Evolutionary conservation across 2,797 vertebrate genomes (phyloP).

Genomic region (Xyrichtys novacula): DNA sequence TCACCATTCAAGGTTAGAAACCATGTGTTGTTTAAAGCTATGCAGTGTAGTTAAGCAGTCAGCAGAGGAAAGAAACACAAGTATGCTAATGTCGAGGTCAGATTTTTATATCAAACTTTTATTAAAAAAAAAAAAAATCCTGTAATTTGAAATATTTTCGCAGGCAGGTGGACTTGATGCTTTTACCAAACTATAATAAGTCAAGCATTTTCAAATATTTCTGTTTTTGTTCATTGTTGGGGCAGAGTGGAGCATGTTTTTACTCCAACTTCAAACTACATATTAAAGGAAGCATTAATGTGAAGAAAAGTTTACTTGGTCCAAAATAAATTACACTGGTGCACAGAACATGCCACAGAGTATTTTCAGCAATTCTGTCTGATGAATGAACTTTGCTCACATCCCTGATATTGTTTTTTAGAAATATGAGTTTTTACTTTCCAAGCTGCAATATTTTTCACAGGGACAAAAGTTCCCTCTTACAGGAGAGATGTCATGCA

Average conservation of each 20-base stretch:
- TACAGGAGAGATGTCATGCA: slow-evolving; percentile 4
- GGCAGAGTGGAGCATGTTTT: background rate
- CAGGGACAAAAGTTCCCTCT: slow-evolving; percentile 28
- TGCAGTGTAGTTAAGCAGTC: slow-evolving; percentile 29
- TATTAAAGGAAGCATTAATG: background rate
- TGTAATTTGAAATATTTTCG: background rate
- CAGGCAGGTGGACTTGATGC: background rate
- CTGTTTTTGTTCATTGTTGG: background rate
- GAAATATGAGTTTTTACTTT: slow-evolving; percentile 17
- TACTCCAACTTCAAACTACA: background rate
- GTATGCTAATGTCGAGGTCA: background rate
- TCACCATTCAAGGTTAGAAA: slow-evolving; percentile 47
- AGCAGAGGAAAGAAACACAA: background rate
- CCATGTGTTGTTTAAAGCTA: slow-evolving; percentile 24
- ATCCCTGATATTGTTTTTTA: slow-evolving; percentile 5
- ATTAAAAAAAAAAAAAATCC: slow-evolving; percentile 1
- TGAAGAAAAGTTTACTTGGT: slow-evolving; percentile 11
- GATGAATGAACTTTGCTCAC: slow-evolving; percentile 38
- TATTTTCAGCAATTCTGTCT: slow-evolving; percentile 29
- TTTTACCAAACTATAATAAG: background rate
- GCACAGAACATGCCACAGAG: slow-evolving; percentile 34
- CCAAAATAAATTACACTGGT: slow-evolving; percentile 35
- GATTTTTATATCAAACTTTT: slow-evolving; percentile 27
- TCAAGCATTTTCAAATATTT: too few species aligned
- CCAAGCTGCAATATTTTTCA: slow-evolving; percentile 21